phyloP scores from a whole-genome alignment of 2,888 invertebrate species.

The Biston betularia region DNA sequence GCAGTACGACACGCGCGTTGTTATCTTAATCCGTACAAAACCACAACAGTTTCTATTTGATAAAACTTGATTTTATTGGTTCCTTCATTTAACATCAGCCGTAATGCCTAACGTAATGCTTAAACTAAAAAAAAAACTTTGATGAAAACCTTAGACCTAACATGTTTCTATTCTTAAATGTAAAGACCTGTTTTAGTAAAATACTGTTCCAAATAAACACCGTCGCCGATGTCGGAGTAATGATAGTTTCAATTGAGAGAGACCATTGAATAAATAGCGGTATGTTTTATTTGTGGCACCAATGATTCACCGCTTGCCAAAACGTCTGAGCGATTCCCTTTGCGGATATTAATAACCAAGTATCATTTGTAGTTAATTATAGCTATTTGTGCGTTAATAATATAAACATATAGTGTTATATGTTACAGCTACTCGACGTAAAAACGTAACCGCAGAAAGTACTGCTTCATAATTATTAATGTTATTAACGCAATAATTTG shows the following conservation, averaged over 20 bases:
- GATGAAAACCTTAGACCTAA: background rate
- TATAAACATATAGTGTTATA: background rate
- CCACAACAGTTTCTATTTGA: too few species aligned
- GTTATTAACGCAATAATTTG: too few species aligned
- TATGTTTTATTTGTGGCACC: slow-evolving; percentile 40
- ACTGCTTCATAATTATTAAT: too few species aligned
- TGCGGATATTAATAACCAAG: slow-evolving; percentile 30
- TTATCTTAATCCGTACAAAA: too few species aligned
- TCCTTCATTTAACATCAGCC: too few species aligned
- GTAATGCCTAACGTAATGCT: too few species aligned
- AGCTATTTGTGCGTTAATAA: slow-evolving; percentile 2
- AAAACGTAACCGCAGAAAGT: background rate
- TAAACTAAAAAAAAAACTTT: too few species aligned
- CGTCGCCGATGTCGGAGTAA: slow-evolving; percentile 33
- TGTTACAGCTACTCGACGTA: background rate
- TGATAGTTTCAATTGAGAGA: slow-evolving; percentile 40
- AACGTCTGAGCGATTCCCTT: slow-evolving; percentile 45
- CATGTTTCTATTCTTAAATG: slow-evolving; percentile 4
- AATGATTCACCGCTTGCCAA: slow-evolving; percentile 48
- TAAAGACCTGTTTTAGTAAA: background rate
- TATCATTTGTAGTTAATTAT: slow-evolving; percentile 9
- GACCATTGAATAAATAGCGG: slow-evolving; percentile 35
- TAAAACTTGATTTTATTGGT: too few species aligned
- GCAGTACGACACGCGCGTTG: too few species aligned
- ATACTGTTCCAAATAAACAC: slow-evolving; percentile 25